phyloP scores from a whole-genome alignment of 2,888 invertebrate genomes.

The Sinotaia quadrata region DNA sequence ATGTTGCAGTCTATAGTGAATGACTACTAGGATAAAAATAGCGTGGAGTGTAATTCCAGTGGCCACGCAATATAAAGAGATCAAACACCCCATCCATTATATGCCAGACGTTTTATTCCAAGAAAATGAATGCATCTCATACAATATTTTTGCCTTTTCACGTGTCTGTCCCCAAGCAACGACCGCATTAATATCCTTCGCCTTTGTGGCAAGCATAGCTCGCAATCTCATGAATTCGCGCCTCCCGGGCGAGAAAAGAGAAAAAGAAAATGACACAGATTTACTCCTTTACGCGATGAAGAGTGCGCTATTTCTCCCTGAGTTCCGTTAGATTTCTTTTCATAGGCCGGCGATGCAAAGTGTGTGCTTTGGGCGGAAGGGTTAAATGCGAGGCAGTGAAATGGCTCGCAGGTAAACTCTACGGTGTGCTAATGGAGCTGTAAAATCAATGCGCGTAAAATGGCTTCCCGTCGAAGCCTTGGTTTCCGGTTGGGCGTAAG shows the following conservation, averaged over 20 bases:
- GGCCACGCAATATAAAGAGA: no score
- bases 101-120: not conserved
- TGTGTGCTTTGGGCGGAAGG: constrained; percentile 6
- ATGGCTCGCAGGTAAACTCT: constrained; percentile 10
- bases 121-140: not conserved
- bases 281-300: not conserved
- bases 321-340: not conserved
- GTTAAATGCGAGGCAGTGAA: not conserved
- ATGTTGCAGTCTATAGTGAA: no score
- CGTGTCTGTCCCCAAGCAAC: not conserved
- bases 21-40: no score
- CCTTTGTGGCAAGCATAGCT: constrained; percentile 6
- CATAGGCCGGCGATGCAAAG: not conserved
- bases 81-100: no score
- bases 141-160: not conserved
- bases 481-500: constrained; percentile 21
- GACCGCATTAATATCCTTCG: not conserved
- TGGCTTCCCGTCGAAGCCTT: constrained; percentile 25
- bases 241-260: constrained; percentile 6
- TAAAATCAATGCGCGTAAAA: constrained; percentile 23
- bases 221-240: constrained; percentile 24
- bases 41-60: no score
- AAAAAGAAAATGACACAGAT: constrained; percentile 16
- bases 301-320: constrained; percentile 10
- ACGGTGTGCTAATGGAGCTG: constrained; percentile 20